These are phyloP conservation scores for Dyspetes luteomarginatus DNA, from an alignment of 2,888 invertebrate genomes.

Conservation along the genomic window DNA sequence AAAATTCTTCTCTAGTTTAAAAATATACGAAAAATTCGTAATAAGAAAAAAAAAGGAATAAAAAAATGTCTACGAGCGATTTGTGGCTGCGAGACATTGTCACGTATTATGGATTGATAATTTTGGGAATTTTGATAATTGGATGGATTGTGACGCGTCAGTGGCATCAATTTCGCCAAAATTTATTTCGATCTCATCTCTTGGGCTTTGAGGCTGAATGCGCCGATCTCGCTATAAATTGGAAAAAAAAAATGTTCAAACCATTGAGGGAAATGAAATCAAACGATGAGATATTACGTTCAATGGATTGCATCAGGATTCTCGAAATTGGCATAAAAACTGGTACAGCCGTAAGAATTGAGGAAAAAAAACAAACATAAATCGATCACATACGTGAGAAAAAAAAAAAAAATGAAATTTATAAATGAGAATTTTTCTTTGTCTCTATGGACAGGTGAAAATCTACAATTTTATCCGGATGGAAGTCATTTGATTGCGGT, in stretches of 20 bases:
- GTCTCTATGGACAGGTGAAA: slow-evolving; percentile 76
- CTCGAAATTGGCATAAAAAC: slow-evolving; percentile 81
- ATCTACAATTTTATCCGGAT: slow-evolving; percentile 78
- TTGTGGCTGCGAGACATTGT: slow-evolving; percentile 77
- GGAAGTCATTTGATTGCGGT: slow-evolving; percentile 76
- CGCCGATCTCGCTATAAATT: slow-evolving; percentile 71
- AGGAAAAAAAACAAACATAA: no score
- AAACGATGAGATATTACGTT: slow-evolving; percentile 73
- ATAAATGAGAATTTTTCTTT: no score
- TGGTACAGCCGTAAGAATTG: no score
- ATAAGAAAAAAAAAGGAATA: slow-evolving; percentile 5
- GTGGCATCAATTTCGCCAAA: slow-evolving; percentile 72
- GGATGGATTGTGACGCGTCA: slow-evolving; percentile 66
- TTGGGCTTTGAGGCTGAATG: slow-evolving; percentile 78
- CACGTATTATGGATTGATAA: slow-evolving; percentile 72
- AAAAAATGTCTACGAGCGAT: slow-evolving; percentile 73
- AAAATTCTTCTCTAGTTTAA: not conserved
- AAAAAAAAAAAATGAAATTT: not conserved
- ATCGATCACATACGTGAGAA: not conserved
- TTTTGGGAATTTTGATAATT: slow-evolving; percentile 60
- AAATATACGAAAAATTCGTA: not conserved
- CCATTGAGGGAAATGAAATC: slow-evolving; percentile 71
- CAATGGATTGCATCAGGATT: slow-evolving; percentile 73
- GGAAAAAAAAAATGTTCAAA: slow-evolving; percentile 75
- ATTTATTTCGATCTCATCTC: slow-evolving; percentile 74